Conservation (phyloP, 2,888 invertebrate genomes). For the Oscheius myriophilus region DNA sequence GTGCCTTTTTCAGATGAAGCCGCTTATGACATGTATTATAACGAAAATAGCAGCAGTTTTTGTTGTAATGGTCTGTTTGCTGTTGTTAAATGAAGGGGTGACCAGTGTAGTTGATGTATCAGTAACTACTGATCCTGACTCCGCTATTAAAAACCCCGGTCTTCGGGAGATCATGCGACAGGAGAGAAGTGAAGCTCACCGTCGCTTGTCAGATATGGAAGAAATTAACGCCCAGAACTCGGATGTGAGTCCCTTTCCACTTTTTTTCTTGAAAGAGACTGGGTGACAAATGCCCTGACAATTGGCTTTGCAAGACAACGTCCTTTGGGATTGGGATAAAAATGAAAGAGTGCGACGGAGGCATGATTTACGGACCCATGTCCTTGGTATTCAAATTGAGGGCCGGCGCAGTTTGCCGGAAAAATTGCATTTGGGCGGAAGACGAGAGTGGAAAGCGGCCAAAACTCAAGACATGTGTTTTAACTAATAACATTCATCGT, state of each 20-base stretch:
- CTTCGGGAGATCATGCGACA: constrained; percentile 6
- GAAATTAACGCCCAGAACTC: constrained; percentile 10
- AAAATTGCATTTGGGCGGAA: background rate
- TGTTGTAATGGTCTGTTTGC: constrained; percentile 1
- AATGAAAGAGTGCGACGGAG: background rate
- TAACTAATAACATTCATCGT: background rate
- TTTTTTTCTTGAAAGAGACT: background rate
- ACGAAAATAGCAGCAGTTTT: constrained; percentile 4
- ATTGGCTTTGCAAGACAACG: background rate
- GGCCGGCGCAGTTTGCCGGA: background rate
- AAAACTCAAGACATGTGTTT: background rate
- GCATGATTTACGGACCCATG: too few relatives aligned
- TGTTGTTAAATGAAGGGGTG: constrained; percentile 9
- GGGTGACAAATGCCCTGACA: background rate
- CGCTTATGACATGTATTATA: constrained; percentile 3
- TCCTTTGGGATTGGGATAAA: background rate
- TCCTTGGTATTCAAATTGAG: too few relatives aligned
- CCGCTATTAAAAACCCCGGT: background rate
- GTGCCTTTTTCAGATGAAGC: constrained; percentile 13
- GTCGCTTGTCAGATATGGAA: constrained; percentile 10
- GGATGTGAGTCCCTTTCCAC: constrained; percentile 21
- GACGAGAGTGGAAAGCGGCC: background rate
- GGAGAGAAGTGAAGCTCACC: constrained; percentile 12
- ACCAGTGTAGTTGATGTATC: background rate
- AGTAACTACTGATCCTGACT: background rate